Percentiles rank a stretch among this genome's conserved stretches.
Conservation (phyloP, 2,797 vertebrate species). For the Chelidonichthys spinosus region DNA sequence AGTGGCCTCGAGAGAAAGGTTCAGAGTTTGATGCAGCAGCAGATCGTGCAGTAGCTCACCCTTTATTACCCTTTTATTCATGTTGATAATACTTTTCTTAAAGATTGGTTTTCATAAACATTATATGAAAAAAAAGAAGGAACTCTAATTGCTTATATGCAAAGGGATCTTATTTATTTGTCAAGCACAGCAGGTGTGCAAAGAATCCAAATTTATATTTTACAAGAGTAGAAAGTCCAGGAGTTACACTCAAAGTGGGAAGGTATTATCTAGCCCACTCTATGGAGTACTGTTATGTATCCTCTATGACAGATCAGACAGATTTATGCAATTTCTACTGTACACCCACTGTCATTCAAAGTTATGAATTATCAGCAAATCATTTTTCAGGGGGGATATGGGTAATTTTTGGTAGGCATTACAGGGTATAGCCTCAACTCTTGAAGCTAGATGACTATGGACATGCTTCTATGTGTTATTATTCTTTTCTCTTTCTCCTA, state of each 20-base stretch:
- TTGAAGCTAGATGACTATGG: background rate
- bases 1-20: slow-evolving; percentile 66
- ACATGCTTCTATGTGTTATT: background rate
- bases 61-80: slow-evolving; percentile 21
- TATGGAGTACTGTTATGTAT: background rate
- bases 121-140: background rate
- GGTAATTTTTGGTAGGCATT: background rate
- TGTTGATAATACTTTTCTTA: background rate
- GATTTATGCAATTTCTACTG: background rate
- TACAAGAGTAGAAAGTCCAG: background rate
- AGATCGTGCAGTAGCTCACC: slow-evolving; percentile 5
- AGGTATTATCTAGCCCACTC: background rate
- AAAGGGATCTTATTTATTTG: background rate
- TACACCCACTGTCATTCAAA: background rate
- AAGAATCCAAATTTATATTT: background rate
- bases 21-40: slow-evolving; percentile 47
- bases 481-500: slow-evolving; percentile 65
- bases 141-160: background rate
- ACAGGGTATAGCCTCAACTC: background rate
- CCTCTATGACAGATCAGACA: background rate
- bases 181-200: background rate
- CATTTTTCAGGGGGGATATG: background rate
- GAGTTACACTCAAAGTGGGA: background rate
- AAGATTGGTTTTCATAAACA: background rate
- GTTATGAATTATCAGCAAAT: background rate